Base-by-base conservation (phyloP, 2,888 invertebrate genomes). In the Piscicola geometra region DNA sequence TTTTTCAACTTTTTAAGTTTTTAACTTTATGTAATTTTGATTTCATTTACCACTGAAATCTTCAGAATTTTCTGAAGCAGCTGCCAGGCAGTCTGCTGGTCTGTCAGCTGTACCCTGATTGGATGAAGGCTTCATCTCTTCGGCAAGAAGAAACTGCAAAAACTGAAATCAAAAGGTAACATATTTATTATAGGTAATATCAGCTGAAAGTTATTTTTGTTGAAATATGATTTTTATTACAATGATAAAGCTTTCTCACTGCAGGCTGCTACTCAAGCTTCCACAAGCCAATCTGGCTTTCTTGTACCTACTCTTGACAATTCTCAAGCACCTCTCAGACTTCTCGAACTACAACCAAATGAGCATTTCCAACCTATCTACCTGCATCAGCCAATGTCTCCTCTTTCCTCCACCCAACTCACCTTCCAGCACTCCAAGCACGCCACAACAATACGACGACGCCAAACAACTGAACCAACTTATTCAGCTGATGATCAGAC, bases 321-420 rank as follows among this genome's bases (percentile, higher is more conserved):
- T 56, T 25, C 60, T 56, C 21, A 56, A 56, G 3, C 60, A 56
- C 60, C 25, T 56, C 5, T 56, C 60, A 56, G n/a, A 56, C n/a
- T 56, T 56, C n/a, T 25, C 60, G 3, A 15, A 5, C 25, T 56
- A 21, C 60, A 56, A 56, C 60, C 60, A 3, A 5, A 56, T 56
- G 60, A 56, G 25, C 25, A 56, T 56, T 21, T 15, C 60, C 25
- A 25, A 5, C n/a, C 25, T 56, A 15, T 56, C 60, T 5, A 56
- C 60, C 25, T 56, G 60, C 25, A 56, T 56, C 25, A 56, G 60
- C n/a, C 60, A 25, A 5, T 56, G 60, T n/a, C 21, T 56, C n/a
- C n/a, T 56, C 3, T 56, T 9, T 9, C 60, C 60, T 25, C 60
- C 60, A 18, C 21, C 25, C 5, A 5, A 56, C 3, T 25, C 60